Evolutionary conservation across 2,797 vertebrate genomes (phyloP).

Genomic region (Parambassis ranga): DNA sequence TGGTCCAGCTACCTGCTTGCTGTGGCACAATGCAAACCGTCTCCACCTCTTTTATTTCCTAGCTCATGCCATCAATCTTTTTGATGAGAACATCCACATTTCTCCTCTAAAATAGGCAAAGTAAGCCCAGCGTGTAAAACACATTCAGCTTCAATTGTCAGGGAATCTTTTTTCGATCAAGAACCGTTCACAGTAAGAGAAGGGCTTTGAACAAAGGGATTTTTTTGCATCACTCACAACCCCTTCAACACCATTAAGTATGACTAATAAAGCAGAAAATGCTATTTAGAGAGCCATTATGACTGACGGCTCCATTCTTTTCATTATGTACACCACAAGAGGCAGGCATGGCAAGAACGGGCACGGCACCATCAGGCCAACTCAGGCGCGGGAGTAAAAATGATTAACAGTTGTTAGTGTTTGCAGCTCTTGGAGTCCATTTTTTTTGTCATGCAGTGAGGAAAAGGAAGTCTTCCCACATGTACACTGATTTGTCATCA

Average conservation of each 20-base stretch:
- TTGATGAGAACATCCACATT: conserved; percentile 62
- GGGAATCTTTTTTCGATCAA: conserved; percentile 72
- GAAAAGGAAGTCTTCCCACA: conserved; percentile 47
- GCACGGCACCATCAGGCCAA: conserved; percentile 40
- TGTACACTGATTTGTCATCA: conserved; percentile 62
- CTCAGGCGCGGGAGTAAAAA: conserved; percentile 54
- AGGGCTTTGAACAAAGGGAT: conserved; percentile 70
- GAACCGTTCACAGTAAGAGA: conserved; percentile 66
- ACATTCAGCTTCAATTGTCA: conserved; percentile 71
- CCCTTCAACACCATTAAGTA: conserved; percentile 80
- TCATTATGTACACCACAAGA: conserved; percentile 69
- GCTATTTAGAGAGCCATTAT: conserved; percentile 81
- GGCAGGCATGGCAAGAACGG: conserved; percentile 45
- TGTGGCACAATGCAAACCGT: conserved; percentile 42
- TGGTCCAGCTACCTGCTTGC: conserved; percentile 57
- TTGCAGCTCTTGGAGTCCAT: conserved; percentile 59
- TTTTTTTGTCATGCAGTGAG: conserved; percentile 52
- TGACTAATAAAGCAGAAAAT: conserved; percentile 86
- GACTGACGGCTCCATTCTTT: conserved; percentile 79
- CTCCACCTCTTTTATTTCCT: conserved; percentile 57
- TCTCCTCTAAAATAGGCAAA: conserved; percentile 68
- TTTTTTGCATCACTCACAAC: conserved; percentile 74
- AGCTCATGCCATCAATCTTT: conserved; percentile 68
- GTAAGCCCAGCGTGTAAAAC: conserved; percentile 76
- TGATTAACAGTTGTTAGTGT: conserved; percentile 73